A percentile compares a stretch with the other conserved stretches of the same genome.
These are phyloP conservation scores for Stichodactyla helianthus DNA, from an alignment of 64 coral and sea anemone genomes.

Conservation along the genomic window DNA sequence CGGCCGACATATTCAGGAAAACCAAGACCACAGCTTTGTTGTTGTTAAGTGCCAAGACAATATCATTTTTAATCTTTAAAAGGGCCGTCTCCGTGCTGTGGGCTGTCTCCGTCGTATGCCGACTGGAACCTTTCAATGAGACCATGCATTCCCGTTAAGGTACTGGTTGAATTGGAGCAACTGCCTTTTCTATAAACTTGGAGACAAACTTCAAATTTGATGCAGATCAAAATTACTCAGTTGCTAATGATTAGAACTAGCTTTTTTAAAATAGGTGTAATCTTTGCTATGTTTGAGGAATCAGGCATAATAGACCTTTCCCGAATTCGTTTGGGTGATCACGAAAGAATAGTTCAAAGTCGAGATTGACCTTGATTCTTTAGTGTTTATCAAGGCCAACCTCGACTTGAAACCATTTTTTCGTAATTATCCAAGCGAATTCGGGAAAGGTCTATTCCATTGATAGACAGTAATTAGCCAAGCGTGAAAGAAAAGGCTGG, in stretches of 20 bases:
- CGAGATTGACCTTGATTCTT: too few species aligned
- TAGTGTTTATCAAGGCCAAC: too few species aligned
- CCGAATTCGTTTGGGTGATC: too few species aligned
- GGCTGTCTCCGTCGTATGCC: not conserved
- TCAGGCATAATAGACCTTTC: not conserved
- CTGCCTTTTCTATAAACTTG: conserved; percentile 1
- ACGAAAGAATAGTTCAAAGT: too few species aligned
- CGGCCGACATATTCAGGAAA: conserved; percentile 18
- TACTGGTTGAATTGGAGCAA: conserved; percentile 4
- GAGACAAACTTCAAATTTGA: conserved; percentile 19
- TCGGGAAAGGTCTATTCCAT: not conserved
- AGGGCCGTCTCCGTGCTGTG: conserved; percentile 36
- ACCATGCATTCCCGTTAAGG: conserved; percentile 10
- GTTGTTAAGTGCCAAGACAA: not conserved
- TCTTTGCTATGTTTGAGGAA: not conserved
- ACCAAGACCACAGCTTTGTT: conserved; percentile 26
- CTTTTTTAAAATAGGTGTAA: conserved; percentile 15
- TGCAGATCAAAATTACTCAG: not conserved
- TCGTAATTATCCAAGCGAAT: too few species aligned
- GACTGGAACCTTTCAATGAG: conserved; percentile 19
- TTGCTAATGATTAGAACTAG: not conserved
- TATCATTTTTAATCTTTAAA: not conserved
- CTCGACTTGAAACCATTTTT: too few species aligned
- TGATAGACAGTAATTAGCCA: not conserved
- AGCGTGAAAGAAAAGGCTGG: not conserved